These are phyloP conservation scores for Macrophya alboannulata DNA, from an alignment of 2,888 invertebrate genomes.

Conservation along the genomic window DNA sequence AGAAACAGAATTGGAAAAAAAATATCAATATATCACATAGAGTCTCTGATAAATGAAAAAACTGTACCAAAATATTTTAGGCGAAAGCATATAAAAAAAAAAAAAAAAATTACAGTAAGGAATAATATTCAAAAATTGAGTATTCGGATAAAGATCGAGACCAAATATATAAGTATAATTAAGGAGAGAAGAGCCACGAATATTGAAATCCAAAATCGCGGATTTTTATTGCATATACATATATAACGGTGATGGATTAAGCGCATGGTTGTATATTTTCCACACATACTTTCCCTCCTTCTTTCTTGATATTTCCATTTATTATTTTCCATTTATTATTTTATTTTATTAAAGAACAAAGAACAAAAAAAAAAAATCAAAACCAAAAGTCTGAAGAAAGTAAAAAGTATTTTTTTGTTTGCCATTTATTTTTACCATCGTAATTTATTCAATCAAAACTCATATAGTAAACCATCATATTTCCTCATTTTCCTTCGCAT, in stretches of 20 bases:
- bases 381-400: too few relatives aligned
- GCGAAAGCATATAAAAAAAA: too few relatives aligned
- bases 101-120: too few relatives aligned
- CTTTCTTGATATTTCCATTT: background rate
- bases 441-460: background rate
- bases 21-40: background rate
- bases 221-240: background rate
- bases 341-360: background rate
- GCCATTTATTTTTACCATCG: background rate
- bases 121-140: background rate
- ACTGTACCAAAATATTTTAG: too few relatives aligned
- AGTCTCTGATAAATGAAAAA: background rate
- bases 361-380: too few relatives aligned
- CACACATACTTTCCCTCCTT: background rate
- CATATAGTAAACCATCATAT: background rate
- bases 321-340: too few relatives aligned
- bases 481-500: conserved; percentile 1
- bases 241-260: background rate
- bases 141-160: background rate
- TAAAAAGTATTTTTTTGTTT: too few relatives aligned
- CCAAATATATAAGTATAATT: background rate
- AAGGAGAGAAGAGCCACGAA: background rate
- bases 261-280: background rate
- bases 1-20: too few relatives aligned
- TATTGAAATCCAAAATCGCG: background rate